A percentile compares a stretch with the other conserved stretches of the same genome.
These are phyloP conservation scores for Hirudinaria manillensis DNA, from an alignment of 2,888 invertebrate species.

Conservation along the genomic window DNA sequence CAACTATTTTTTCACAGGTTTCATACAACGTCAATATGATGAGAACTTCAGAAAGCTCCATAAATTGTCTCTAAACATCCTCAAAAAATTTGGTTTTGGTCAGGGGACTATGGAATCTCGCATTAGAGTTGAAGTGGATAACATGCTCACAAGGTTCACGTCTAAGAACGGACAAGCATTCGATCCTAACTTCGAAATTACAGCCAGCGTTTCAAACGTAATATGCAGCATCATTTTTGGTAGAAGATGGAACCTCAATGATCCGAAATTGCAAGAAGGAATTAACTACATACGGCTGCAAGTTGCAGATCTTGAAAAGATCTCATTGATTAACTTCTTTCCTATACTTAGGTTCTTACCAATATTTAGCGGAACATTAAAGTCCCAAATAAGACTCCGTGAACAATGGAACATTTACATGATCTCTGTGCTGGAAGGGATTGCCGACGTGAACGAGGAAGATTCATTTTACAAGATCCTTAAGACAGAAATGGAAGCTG, in stretches of 20 bases:
- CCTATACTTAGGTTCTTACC: constrained; percentile 26
- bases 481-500: no score
- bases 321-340: constrained; percentile 6
- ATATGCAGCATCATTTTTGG: constrained; percentile 29
- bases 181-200: neutral
- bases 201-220: constrained; percentile 24
- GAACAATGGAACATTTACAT: neutral
- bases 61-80: constrained; percentile 16
- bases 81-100: constrained; percentile 33
- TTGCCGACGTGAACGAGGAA: no score
- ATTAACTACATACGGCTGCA: neutral
- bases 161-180: constrained; percentile 19
- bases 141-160: constrained; percentile 12
- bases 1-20: constrained; percentile 15
- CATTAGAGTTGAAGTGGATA: constrained; percentile 20
- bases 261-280: constrained; percentile 12
- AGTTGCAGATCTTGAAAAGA: neutral
- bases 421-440: neutral
- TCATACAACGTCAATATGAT: constrained; percentile 14
- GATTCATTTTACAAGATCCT: no score
- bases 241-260: neutral
- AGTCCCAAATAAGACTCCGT: neutral
- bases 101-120: constrained; percentile 23
- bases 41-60: constrained; percentile 27
- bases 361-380: neutral